phyloP scores from a whole-genome alignment of 2,113 vertebrate genomes.

The Otocyon megalotis region DNA sequence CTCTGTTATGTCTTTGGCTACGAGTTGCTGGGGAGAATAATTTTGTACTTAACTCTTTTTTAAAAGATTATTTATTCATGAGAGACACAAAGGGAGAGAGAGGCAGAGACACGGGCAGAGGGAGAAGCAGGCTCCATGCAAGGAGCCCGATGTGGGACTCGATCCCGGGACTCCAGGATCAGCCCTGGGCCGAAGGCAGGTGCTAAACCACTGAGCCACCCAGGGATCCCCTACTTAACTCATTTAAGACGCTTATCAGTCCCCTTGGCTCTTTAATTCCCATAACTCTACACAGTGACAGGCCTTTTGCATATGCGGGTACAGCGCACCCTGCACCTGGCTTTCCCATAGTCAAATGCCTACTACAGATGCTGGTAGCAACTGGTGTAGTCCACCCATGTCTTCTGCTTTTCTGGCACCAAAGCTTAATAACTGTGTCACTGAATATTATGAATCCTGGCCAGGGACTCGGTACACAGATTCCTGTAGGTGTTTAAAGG shows the following conservation, averaged over 20 bases:
- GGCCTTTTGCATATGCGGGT: not conserved
- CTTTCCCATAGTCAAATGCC: not conserved
- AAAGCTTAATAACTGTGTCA: not conserved
- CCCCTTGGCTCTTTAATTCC: not conserved
- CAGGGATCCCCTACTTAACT: not conserved
- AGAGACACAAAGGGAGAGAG: no score
- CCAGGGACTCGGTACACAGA: not conserved
- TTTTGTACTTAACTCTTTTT: not conserved
- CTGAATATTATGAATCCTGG: slow-evolving; percentile 22
- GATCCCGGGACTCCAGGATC: no score
- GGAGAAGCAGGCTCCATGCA: no score
- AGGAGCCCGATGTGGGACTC: no score
- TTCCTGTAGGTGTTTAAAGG: not conserved
- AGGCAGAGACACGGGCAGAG: no score
- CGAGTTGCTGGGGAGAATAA: not conserved
- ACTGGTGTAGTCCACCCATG: not conserved
- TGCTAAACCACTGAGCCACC: no score
- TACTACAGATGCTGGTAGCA: not conserved
- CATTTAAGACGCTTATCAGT: not conserved
- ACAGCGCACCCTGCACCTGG: not conserved
- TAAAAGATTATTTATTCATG: no score
- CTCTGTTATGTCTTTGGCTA: not conserved
- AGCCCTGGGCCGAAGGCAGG: no score
- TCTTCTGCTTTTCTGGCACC: not conserved
- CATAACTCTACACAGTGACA: not conserved